Evolutionary conservation across 2,113 vertebrate species (phyloP), one percentile per base, ranked within the genome.

Genomic region (Cygnus buccinator): DNA sequence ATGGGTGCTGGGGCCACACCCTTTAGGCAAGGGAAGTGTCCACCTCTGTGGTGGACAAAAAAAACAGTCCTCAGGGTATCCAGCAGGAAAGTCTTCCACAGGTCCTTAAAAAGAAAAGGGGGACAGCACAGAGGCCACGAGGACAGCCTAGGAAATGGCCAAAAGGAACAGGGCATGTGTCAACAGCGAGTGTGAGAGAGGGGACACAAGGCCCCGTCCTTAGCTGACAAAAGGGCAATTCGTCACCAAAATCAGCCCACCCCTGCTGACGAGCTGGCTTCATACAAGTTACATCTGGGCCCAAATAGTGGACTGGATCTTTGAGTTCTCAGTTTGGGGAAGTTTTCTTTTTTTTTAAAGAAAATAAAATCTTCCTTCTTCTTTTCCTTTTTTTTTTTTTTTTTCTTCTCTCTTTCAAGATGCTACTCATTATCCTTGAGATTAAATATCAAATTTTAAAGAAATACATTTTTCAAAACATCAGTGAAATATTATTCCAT

Each of bases 1-100:
- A 43, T 18, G 0, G 0, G 21, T 1, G 0, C 21, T 0, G 0
- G 6, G 16, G 31, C 67, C 44, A 16, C 35, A 43, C 70, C 12
- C 7, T n/a, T 61, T 52, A 1, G 4, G 46, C 48, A 39, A 35
- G 29, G 58, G 37, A 66, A 48, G 35, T 2, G 28, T n/a, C 35
- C 33, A 28, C 26, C 67, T 55, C 28, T 31, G 25, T n/a, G 58
- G 17, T 2, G 4, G 29, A 50, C 15, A 44, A 74, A 77, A 66
- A 1, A 44, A 44, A 4, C 35, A 5, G 39, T 2, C 39, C 80
- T 58, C 6, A 59, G 18, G 26, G 59, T 0, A 44, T 13, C 63
- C 54, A 65, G 26, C 65, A 6, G 1, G 25, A 10, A 41, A 41
- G 22, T 70, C 82, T 31, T 46, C 25, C 62, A n/a, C 7, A 25